These are phyloP conservation scores for Hemitrygon akajei DNA, from an alignment of 2,797 vertebrate genomes.

Conservation along the genomic window DNA sequence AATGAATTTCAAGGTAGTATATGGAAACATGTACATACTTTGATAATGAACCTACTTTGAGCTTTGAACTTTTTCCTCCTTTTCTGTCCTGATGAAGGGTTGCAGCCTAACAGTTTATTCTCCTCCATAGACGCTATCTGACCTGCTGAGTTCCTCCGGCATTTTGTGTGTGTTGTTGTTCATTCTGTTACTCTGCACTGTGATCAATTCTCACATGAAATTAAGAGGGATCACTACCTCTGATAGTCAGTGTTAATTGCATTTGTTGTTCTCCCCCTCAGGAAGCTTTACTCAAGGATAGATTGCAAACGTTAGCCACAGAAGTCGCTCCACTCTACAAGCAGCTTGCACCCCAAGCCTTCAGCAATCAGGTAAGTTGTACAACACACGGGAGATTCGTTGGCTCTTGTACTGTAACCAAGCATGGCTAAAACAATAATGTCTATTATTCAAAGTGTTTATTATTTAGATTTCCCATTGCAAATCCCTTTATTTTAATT, in stretches of 20 bases:
- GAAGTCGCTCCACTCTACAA: conserved; percentile 87
- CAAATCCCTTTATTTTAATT: not conserved
- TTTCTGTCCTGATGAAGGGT: too few relatives aligned
- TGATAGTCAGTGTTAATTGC: not conserved
- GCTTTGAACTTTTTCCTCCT: too few relatives aligned
- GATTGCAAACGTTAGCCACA: conserved; percentile 86
- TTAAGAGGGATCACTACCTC: not conserved
- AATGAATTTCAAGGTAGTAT: too few relatives aligned
- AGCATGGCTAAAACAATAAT: not conserved
- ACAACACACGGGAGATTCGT: not conserved
- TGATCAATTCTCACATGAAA: not conserved
- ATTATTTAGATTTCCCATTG: not conserved
- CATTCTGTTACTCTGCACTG: too few relatives aligned
- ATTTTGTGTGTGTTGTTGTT: too few relatives aligned
- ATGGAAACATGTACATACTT: too few relatives aligned
- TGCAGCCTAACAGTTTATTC: too few relatives aligned
- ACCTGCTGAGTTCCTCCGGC: too few relatives aligned
- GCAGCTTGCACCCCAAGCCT: conserved; percentile 82
- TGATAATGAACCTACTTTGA: too few relatives aligned
- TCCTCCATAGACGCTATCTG: too few relatives aligned
- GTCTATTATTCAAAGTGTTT: not conserved
- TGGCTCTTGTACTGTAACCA: not conserved
- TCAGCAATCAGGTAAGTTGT: conserved; percentile 82
- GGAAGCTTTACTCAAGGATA: conserved; percentile 88
- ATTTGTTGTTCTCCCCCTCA: conserved; percentile 45